Evolutionary conservation across 2,888 invertebrate genomes (phyloP).

Genomic region (Lasius platythorax): DNA sequence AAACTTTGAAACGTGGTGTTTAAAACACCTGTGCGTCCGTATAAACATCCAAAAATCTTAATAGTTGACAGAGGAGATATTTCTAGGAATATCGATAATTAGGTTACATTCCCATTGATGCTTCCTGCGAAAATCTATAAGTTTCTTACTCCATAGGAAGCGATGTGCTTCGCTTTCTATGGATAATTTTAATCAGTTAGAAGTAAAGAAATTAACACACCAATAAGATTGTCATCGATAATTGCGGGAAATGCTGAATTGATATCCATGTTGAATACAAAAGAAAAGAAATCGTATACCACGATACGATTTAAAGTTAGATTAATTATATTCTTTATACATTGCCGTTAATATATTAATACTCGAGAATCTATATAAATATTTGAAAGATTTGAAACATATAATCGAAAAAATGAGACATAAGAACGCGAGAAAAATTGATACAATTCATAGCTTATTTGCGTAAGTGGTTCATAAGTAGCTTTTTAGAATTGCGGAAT

Average conservation of each 20-base stretch:
- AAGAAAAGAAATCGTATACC: too few species aligned
- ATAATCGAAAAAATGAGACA: neutral
- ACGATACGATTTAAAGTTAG: neutral
- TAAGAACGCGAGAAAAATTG: neutral
- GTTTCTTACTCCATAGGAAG: neutral
- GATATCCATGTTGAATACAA: neutral
- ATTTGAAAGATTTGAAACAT: neutral
- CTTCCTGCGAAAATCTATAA: neutral
- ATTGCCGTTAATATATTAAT: neutral
- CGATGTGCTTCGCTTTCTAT: neutral
- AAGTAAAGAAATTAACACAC: neutral
- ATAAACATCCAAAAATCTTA: neutral
- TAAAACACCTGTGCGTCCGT: neutral
- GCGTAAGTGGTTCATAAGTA: conserved; percentile 10
- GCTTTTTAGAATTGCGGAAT: conserved; percentile 17
- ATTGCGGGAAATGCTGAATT: neutral
- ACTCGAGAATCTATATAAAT: neutral
- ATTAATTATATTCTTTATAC: neutral
- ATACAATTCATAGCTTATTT: neutral
- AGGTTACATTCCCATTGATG: neutral
- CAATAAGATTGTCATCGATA: neutral
- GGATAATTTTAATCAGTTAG: neutral
- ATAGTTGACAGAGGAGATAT: neutral
- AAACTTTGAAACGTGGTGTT: neutral
- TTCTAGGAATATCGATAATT: neutral